These are phyloP conservation scores for Temnothorax rugatulus DNA, from an alignment of 2,888 invertebrate species.

Conservation along the genomic window DNA sequence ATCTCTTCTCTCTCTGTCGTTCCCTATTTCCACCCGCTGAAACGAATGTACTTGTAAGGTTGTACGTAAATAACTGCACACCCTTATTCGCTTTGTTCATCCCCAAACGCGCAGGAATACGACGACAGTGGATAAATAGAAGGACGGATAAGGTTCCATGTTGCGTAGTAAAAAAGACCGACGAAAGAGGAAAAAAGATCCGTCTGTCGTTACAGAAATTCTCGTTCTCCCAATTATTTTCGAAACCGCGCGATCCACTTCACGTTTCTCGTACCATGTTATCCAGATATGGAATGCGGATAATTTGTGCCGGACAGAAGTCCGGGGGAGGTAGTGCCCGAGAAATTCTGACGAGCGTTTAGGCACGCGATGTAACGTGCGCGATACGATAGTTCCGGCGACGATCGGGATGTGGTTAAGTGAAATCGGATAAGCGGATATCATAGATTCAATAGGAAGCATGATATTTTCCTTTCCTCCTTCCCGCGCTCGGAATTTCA, in stretches of 20 bases:
- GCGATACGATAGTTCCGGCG: constrained; percentile 27
- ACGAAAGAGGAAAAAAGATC: constrained; percentile 38
- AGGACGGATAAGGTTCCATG: constrained; percentile 70
- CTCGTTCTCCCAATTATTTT: constrained; percentile 66
- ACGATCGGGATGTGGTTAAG: constrained; percentile 35
- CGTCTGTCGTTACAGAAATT: constrained; percentile 73
- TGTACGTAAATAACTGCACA: constrained; percentile 70
- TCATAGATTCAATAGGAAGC: not conserved
- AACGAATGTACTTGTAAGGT: constrained; percentile 61
- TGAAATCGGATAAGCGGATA: constrained; percentile 38
- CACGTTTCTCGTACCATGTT: constrained; percentile 34
- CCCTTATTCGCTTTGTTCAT: constrained; percentile 60
- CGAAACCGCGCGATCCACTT: constrained; percentile 39
- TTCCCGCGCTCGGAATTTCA: constrained; percentile 3
- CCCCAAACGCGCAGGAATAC: constrained; percentile 42
- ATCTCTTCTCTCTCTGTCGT: constrained; percentile 62
- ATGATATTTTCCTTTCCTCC: not conserved
- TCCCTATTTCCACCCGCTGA: constrained; percentile 27
- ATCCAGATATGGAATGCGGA: constrained; percentile 72
- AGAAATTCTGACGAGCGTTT: constrained; percentile 58
- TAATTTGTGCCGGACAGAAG: constrained; percentile 60
- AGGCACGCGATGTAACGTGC: constrained; percentile 54
- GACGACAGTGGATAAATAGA: constrained; percentile 55
- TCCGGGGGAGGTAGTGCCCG: constrained; percentile 43
- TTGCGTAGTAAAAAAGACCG: constrained; percentile 11